phyloP scores from a whole-genome alignment of 2,888 invertebrate species.

The Parnassius apollo region DNA sequence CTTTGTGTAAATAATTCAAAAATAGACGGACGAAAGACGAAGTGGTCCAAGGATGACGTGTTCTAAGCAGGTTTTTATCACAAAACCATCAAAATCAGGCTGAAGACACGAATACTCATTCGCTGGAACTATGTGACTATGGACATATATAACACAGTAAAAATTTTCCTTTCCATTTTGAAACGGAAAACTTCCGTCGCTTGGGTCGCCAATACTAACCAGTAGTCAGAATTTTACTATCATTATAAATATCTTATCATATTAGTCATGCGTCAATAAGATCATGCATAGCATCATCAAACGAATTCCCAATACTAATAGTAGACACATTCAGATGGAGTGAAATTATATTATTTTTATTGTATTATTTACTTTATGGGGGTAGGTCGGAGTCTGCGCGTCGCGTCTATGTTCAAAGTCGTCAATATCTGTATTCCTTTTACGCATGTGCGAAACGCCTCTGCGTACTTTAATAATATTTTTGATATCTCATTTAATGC shows the following conservation, averaged over 20 bases:
- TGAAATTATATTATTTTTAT: slow-evolving; percentile 72
- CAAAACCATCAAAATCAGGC: neutral
- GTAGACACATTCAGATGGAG: slow-evolving; percentile 63
- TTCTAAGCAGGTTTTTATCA: slow-evolving; percentile 3
- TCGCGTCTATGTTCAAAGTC: slow-evolving; percentile 40
- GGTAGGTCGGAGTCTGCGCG: slow-evolving; percentile 60
- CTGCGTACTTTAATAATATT: slow-evolving; percentile 61
- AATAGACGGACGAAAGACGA: too few relatives aligned
- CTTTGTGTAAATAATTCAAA: too few relatives aligned
- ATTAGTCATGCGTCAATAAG: neutral
- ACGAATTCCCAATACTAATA: slow-evolving; percentile 36
- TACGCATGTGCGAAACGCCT: slow-evolving; percentile 73
- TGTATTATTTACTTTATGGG: slow-evolving; percentile 70
- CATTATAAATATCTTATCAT: neutral
- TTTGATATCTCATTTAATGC: slow-evolving; percentile 72
- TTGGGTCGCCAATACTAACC: neutral
- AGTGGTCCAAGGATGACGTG: neutral
- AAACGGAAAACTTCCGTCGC: neutral
- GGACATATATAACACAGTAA: neutral
- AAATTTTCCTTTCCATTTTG: slow-evolving; percentile 3
- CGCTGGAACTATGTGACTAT: neutral
- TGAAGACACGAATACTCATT: neutral
- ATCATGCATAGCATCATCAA: neutral
- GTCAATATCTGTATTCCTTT: slow-evolving; percentile 56
- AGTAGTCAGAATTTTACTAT: neutral